A percentile compares a stretch with the other conserved stretches of the same genome.
Evolutionary conservation across 1,140 invertebrate species (phyloP).

Genomic region (Brachionus angularis): DNA sequence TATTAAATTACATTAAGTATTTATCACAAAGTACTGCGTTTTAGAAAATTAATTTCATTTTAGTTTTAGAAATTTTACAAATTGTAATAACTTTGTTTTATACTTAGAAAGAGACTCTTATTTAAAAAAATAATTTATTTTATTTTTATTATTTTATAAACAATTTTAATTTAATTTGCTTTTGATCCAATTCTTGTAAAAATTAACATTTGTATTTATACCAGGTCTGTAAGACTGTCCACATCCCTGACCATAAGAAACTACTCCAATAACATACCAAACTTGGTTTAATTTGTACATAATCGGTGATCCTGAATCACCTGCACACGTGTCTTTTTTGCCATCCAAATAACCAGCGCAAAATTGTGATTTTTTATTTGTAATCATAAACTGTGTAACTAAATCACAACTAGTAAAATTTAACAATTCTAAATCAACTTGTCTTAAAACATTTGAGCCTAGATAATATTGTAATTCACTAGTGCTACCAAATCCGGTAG

Average conservation of each 20-base stretch:
- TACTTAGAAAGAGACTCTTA: no score
- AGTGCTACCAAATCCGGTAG: conserved; percentile 2
- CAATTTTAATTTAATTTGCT: conserved; percentile 49
- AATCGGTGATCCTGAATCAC: conserved; percentile 69
- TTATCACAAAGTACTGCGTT: no score
- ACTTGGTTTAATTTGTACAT: conserved; percentile 62
- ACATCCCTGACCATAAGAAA: conserved; percentile 88
- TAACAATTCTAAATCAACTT: conserved; percentile 1
- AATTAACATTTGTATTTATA: conserved; percentile 79
- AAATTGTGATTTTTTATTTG: conserved; percentile 65
- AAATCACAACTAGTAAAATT: background rate
- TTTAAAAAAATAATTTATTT: no score
- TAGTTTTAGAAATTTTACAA: no score
- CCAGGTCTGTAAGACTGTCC: conserved; percentile 83
- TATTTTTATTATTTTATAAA: no score
- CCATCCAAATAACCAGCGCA: conserved; percentile 63
- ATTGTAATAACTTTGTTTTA: no score
- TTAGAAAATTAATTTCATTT: no score
- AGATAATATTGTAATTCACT: background rate
- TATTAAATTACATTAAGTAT: no score
- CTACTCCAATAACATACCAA: conserved; percentile 81
- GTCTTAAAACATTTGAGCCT: background rate
- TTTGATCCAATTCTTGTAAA: conserved; percentile 80
- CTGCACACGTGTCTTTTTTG: conserved; percentile 63
- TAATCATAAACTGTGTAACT: conserved; percentile 8